A percentile compares a stretch with the other conserved stretches of the same genome.
These are phyloP conservation scores for Saturnia japonica DNA, from an alignment of 2,888 invertebrate genomes.

Conservation along the genomic window DNA sequence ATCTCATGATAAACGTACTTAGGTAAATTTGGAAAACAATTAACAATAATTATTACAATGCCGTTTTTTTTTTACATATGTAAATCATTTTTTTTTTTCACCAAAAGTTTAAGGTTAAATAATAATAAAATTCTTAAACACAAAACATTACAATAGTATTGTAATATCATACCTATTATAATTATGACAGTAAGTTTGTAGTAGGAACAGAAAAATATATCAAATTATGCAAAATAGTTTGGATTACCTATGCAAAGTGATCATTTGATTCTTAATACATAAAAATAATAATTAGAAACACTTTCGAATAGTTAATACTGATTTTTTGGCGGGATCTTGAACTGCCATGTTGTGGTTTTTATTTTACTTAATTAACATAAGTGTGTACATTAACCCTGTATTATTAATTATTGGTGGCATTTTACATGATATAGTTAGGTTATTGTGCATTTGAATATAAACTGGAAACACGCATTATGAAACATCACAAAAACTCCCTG, in stretches of 20 bases:
- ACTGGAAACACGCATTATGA: no score
- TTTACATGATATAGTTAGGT: no score
- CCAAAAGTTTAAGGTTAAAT: background rate
- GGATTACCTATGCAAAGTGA: background rate
- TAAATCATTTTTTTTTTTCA: background rate
- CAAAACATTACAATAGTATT: background rate
- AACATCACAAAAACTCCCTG: no score
- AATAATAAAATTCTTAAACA: background rate
- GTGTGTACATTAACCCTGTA: no score
- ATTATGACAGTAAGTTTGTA: background rate
- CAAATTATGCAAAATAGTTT: conserved; percentile 1
- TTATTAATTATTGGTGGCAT: no score
- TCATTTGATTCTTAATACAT: background rate
- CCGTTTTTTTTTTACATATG: background rate
- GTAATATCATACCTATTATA: background rate
- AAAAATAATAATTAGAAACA: background rate
- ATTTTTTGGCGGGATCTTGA: background rate
- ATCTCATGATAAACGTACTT: background rate
- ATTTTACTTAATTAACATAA: no score
- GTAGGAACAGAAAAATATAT: conserved; percentile 6
- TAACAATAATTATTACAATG: background rate
- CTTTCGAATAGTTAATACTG: background rate
- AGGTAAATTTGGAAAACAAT: background rate
- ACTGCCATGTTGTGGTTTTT: no score
- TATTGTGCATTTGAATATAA: no score